Conservation (phyloP, 2,113 vertebrate species). For the Prinia subflava region DNA sequence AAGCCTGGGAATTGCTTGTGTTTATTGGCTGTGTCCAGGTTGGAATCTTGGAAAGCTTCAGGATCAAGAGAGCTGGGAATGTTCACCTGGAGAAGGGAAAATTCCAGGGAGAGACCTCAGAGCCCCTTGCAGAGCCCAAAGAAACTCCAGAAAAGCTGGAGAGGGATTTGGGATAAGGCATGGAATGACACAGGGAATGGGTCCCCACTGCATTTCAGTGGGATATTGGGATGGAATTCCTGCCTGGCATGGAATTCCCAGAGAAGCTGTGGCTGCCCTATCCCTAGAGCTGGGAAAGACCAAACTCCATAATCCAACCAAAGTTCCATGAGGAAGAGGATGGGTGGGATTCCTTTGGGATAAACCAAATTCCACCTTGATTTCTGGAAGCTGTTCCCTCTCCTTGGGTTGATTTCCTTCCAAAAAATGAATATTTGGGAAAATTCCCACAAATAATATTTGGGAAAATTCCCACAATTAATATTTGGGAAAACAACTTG, state of each 20-base stretch:
- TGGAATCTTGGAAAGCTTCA: background rate
- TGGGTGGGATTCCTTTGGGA: background rate
- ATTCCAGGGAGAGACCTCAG: background rate
- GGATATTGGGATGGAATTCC: background rate
- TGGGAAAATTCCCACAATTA: background rate
- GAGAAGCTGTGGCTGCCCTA: background rate
- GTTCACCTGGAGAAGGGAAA: background rate
- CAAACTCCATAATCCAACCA: background rate
- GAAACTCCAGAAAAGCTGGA: background rate
- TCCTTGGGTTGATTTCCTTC: background rate
- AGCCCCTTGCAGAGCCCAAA: accelerated
- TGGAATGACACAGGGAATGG: background rate
- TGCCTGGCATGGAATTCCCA: background rate
- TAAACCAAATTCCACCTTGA: background rate
- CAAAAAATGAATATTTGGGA: background rate
- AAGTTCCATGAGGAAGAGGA: background rate
- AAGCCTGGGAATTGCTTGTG: background rate
- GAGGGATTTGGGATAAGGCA: background rate
- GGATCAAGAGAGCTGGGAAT: background rate
- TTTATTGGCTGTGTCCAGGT: background rate
- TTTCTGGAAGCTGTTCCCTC: background rate
- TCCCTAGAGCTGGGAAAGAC: background rate
- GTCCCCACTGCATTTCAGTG: accelerated
- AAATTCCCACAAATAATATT: no score
- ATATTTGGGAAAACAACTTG: no score